Evolutionary conservation across 2,888 invertebrate species (phyloP), one percentile per base, ranked within the genome.

Genomic region (Torymus aiolomorphi): DNA sequence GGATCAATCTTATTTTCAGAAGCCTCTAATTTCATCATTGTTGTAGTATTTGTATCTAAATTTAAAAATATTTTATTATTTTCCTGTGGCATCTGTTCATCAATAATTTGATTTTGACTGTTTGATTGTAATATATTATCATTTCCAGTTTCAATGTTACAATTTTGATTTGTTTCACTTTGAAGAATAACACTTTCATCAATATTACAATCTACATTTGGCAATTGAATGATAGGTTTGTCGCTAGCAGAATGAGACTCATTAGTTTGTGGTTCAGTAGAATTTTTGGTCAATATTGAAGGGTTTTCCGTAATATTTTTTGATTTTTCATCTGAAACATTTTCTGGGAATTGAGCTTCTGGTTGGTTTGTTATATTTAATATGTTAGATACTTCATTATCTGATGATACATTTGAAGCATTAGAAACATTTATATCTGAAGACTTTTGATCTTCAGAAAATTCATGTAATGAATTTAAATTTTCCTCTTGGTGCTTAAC

Each of bases 1-100:
- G 79, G 14, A 75, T 79, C 62, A 20, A 80, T 63, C 79, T 77
- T 75, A 54, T 72, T 66, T 65, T 77, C 59, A 72, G 59, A 69
- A 16, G 80, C 78, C 70, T 89, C 88, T 12, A 87, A 83, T 80
- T 89, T 90, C 87, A 90, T 85, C 4, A 89, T 88, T 0, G 90
- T 90, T 49, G 90, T 90, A 2, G 89, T 90, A 54, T 90, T 89
- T 0, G 90, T 90, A 61, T 90, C 90, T 0, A 90, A 83, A 80
- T 90, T 90, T 49, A 90, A 82, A 31, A 90, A 85, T 13, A 90
- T 89, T 69, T 90, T 84, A 70, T 85, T 83, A 72, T 83, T 87
- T 42, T 86, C 85, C 20, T 82, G 62, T 8, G 83, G 61, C 8
- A 84, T 78, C 56, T 80, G 80, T 54, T 82, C 85, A 24, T 85